Percentiles rank a stretch among this genome's conserved stretches.
Evolutionary conservation across 2,113 vertebrate species (phyloP).

Genomic region (Acanthochromis polyacanthus): DNA sequence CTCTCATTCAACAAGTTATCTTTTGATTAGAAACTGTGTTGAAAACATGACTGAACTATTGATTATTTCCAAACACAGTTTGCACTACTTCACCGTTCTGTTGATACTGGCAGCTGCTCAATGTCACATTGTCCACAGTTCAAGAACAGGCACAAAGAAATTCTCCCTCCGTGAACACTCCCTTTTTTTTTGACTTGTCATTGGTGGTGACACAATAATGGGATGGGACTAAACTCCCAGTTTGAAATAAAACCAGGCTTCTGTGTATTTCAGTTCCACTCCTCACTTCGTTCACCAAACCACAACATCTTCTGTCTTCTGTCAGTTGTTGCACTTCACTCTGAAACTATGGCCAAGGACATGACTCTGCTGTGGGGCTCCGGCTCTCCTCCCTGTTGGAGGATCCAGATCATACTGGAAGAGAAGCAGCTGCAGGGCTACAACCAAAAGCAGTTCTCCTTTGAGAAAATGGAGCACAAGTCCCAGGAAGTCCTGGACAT

Average conservation of each 20-base stretch:
- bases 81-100: too few relatives aligned
- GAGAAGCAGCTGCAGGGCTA: conserved; percentile 84
- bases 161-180: too few relatives aligned
- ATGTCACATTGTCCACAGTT: too few relatives aligned
- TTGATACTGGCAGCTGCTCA: too few relatives aligned
- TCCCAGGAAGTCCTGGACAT: conserved; percentile 67
- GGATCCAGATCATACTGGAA: conserved; percentile 81
- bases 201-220: conserved; percentile 21
- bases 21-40: too few relatives aligned
- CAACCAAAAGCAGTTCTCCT: conserved; percentile 74
- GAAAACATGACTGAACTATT: too few relatives aligned
- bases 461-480: conserved; percentile 83
- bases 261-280: background rate
- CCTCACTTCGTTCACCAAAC: background rate
- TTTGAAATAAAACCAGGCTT: conserved; percentile 40
- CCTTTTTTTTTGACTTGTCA: background rate
- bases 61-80: too few relatives aligned
- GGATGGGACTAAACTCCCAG: conserved; percentile 52
- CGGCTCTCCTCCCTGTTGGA: conserved; percentile 86
- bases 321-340: background rate
- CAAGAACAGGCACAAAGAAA: too few relatives aligned
- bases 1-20: too few relatives aligned
- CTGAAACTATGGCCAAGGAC: conserved; percentile 74
- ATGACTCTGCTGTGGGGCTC: conserved; percentile 82
- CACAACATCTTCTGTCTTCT: background rate